Evolutionary conservation across 2,797 vertebrate genomes (phyloP).

Genomic region (Mormyrops attenuatus): DNA sequence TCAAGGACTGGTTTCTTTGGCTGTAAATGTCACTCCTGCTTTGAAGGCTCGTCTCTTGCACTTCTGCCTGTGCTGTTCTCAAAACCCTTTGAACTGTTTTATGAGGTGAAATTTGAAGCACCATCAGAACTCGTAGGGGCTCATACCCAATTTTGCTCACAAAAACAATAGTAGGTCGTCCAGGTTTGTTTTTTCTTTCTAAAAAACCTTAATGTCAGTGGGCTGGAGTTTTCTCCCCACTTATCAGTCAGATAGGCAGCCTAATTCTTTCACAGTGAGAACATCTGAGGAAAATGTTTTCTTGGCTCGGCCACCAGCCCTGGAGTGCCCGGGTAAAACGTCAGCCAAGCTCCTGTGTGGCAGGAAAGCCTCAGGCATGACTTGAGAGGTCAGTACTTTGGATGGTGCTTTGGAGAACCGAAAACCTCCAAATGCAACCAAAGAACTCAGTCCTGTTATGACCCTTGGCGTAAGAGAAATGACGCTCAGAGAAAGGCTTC

Average conservation of each 20-base stretch:
- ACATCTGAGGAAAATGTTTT: background rate
- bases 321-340: background rate
- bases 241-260: background rate
- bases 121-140: background rate
- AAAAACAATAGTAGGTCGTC: constrained; percentile 19
- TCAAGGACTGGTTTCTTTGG: background rate
- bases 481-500: background rate
- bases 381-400: background rate
- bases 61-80: background rate
- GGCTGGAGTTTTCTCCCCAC: constrained; percentile 5
- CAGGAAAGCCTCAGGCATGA: background rate
- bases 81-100: background rate
- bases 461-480: background rate
- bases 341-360: background rate
- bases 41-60: background rate
- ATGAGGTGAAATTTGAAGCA: constrained; percentile 9
- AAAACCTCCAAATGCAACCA: background rate
- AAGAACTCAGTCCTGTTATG: background rate
- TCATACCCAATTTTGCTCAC: background rate
- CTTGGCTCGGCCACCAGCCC: background rate
- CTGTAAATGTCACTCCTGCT: background rate
- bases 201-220: background rate
- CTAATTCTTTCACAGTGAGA: constrained; percentile 20
- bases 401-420: background rate
- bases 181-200: constrained; percentile 14